These are phyloP conservation scores for Tuta absoluta DNA, from an alignment of 2,888 invertebrate species.

Conservation along the genomic window DNA sequence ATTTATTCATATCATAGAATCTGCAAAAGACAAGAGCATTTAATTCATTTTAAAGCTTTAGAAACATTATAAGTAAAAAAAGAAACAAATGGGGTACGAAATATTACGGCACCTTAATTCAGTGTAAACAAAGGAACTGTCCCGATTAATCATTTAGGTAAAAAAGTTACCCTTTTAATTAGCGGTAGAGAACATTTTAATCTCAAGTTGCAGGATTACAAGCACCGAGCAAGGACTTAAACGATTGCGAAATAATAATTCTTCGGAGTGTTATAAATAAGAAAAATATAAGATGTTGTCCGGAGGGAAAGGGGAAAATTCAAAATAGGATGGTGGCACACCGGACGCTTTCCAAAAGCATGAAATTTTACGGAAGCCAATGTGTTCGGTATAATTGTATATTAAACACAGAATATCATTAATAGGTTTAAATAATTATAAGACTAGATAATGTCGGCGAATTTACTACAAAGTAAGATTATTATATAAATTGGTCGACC, in stretches of 20 bases:
- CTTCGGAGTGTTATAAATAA: conserved; percentile 77
- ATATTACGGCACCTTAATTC: conserved; percentile 34
- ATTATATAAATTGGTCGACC: conserved; percentile 35
- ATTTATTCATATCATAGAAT: not conserved
- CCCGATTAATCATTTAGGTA: conserved; percentile 67
- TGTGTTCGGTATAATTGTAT: not conserved
- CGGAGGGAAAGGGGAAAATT: conserved; percentile 52
- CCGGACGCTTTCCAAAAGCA: conserved; percentile 35
- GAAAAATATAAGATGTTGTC: conserved; percentile 67
- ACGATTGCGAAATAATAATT: conserved; percentile 80
- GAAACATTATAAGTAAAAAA: conserved; percentile 9
- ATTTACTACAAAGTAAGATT: conserved; percentile 33
- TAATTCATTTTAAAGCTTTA: not conserved
- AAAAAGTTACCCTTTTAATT: conserved; percentile 78
- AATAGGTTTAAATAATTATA: conserved; percentile 29
- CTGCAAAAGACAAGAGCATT: not conserved
- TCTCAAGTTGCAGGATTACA: conserved; percentile 72
- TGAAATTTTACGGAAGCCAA: conserved; percentile 26
- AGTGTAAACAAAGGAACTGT: conserved; percentile 45
- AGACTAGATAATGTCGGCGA: conserved; percentile 44
- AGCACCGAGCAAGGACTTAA: conserved; percentile 78
- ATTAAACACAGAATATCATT: not conserved
- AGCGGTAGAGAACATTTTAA: conserved; percentile 72
- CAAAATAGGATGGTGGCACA: conserved; percentile 41
- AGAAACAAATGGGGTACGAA: conserved; percentile 21